phyloP scores from a whole-genome alignment of 2,797 vertebrate genomes.

The Emys orbicularis region DNA sequence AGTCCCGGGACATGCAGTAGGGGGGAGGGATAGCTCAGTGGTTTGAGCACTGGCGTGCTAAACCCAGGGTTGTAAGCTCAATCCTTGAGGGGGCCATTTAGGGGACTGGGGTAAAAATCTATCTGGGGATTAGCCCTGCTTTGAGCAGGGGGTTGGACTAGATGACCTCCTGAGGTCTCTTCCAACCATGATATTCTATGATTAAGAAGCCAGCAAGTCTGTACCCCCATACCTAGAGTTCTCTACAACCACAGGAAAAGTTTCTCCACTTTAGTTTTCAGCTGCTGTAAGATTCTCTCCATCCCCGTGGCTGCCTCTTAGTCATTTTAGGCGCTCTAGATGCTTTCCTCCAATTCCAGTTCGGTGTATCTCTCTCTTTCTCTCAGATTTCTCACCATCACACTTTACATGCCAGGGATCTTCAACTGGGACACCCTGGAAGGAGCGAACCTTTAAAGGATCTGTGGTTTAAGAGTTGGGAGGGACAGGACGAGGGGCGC shows the following conservation, averaged over 20 bases:
- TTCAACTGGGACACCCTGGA: background rate
- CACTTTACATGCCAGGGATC: rapidly evolving
- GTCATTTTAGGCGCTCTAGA: background rate
- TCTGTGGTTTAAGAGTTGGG: conserved; percentile 61
- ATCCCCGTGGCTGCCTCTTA: background rate
- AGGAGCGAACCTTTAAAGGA: conserved; percentile 31
- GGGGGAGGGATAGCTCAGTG: too few species aligned
- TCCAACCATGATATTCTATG: too few species aligned
- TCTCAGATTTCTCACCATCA: background rate
- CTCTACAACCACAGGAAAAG: background rate
- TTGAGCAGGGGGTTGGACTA: too few species aligned
- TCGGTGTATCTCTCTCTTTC: conserved; percentile 12
- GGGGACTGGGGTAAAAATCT: too few species aligned
- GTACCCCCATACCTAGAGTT: conserved; percentile 21
- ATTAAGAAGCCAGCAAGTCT: background rate
- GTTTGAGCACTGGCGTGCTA: too few species aligned
- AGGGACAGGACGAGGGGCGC: conserved; percentile 53
- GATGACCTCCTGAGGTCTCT: too few species aligned
- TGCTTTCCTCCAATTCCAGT: background rate
- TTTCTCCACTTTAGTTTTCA: background rate
- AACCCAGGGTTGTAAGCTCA: too few species aligned
- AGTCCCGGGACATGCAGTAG: background rate
- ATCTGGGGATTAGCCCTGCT: too few species aligned
- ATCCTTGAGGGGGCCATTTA: too few species aligned
- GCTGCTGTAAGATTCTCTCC: background rate